Base-by-base conservation (phyloP, 2,113 vertebrate genomes). In the Morone saxatilis region DNA sequence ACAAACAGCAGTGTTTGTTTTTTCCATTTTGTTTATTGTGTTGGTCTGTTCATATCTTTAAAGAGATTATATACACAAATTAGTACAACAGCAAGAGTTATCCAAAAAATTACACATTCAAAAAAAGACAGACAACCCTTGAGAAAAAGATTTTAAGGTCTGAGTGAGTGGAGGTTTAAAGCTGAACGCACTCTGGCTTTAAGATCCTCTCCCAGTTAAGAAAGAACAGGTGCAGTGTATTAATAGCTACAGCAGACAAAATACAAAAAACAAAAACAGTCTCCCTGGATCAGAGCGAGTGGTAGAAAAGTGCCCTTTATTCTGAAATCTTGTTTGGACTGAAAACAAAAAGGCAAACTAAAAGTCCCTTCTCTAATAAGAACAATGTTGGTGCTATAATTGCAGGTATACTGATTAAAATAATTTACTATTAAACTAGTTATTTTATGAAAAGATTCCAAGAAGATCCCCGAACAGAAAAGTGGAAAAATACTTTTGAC, bases 61-160 rank as follows among this genome's bases (percentile, higher is more conserved):
- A 50, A 89, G 86, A 91, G 91, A 90, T 93, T 92, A 93, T 93
- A 94, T 93, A 92, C 88, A 94, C 91, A 93, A 89, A 89, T 92
- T 89, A 93, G 88, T 90, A 88, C 71, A 84, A 87, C 59, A 89
- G 71, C 81, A 70, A 80, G 69, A 88, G 76, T 85, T 80, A 81
- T 87, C 70, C 59, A 67, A 92, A 20, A 65, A 77, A 78, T 47
- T 19, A 86, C 80, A 93, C 85, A 84, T 87, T 90, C 62, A 86
- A 83, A 79, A 85, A 74, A 60, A 41, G 40, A 91, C 61, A 83
- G 74, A 91, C 71, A 82, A 79, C n/a, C 70, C 63, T 54, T 13
- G 45, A 70, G 81, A 88, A 87, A 86, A 82, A 83, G 74, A 84
- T 54, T 51, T 89, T 50, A 76, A 86, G 59, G 14, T 41, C 76